Evolutionary conservation across 2,888 invertebrate species (phyloP).

Genomic region (Ichneumon xanthorius): DNA sequence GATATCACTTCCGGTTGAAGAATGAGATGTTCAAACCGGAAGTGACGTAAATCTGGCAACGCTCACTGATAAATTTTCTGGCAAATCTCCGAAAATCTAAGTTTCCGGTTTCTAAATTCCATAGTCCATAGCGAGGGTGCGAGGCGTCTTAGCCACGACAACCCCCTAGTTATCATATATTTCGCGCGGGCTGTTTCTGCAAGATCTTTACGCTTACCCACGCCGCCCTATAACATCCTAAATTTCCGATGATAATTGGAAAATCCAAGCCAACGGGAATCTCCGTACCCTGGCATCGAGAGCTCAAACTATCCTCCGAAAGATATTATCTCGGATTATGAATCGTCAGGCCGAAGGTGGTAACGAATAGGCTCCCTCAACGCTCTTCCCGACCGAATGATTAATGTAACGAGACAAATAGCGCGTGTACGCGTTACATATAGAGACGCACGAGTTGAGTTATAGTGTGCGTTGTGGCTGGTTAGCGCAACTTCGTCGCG

Average conservation of each 20-base stretch:
- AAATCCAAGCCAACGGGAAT: neutral
- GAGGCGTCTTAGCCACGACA: no score
- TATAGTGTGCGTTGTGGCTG: conserved; percentile 46
- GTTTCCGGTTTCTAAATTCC: no score
- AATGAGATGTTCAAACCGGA: no score
- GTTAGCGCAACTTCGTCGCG: conserved; percentile 58
- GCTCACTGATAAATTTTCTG: no score
- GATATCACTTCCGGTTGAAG: no score
- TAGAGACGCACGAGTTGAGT: conserved; percentile 20
- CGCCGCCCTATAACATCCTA: no score
- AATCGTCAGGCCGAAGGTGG: conserved; percentile 47
- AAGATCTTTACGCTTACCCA: no score
- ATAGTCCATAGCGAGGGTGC: no score
- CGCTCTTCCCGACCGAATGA: conserved; percentile 53
- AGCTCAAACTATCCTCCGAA: conserved; percentile 8
- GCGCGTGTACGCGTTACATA: conserved; percentile 52
- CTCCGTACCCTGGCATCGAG: neutral
- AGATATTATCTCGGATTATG: conserved; percentile 59
- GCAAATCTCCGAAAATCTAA: no score
- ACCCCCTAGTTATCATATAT: no score
- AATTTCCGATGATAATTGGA: neutral
- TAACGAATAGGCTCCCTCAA: conserved; percentile 64
- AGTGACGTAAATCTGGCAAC: no score
- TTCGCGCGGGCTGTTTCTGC: no score
- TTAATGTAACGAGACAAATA: conserved; percentile 68